Evolutionary conservation across 2,888 invertebrate genomes (phyloP).

Genomic region (Clostera curtula): DNA sequence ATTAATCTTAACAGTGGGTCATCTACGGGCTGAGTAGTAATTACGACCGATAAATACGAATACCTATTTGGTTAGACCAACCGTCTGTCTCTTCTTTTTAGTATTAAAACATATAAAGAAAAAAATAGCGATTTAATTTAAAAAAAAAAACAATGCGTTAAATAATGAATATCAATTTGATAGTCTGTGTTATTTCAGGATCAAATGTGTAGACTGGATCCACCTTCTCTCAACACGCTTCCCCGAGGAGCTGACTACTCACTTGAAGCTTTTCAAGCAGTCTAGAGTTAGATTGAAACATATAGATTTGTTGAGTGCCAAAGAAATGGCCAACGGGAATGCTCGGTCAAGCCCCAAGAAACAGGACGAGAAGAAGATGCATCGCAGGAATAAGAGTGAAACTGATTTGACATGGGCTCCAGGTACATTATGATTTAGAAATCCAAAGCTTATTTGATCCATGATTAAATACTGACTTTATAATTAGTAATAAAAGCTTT

Average conservation of each 20-base stretch:
- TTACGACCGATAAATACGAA: too few species aligned
- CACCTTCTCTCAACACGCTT: conserved; percentile 89
- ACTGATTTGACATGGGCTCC: conserved; percentile 81
- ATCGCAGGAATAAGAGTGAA: conserved; percentile 83
- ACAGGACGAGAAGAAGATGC: conserved; percentile 68
- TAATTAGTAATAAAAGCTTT: too few species aligned
- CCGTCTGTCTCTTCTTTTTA: conserved; percentile 3
- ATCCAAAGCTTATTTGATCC: not conserved
- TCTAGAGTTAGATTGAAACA: conserved; percentile 76
- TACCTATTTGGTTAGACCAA: too few species aligned
- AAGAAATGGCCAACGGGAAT: conserved; percentile 57
- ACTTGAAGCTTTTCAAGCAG: conserved; percentile 89
- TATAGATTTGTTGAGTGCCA: conserved; percentile 54
- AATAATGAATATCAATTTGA: not conserved
- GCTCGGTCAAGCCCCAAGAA: conserved; percentile 55
- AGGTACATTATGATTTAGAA: conserved; percentile 37
- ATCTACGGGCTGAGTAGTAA: too few species aligned
- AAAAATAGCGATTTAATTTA: too few species aligned
- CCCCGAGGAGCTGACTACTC: conserved; percentile 93
- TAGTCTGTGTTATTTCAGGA: conserved; percentile 33
- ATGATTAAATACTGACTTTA: not conserved
- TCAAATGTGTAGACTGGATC: conserved; percentile 93
- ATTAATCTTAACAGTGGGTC: too few species aligned
- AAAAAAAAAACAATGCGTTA: not conserved
- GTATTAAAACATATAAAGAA: not conserved